Evolutionary conservation across 2,888 invertebrate genomes (phyloP), one percentile per base, ranked within the genome.

Genomic region (Dasysyrphus albostriatus): DNA sequence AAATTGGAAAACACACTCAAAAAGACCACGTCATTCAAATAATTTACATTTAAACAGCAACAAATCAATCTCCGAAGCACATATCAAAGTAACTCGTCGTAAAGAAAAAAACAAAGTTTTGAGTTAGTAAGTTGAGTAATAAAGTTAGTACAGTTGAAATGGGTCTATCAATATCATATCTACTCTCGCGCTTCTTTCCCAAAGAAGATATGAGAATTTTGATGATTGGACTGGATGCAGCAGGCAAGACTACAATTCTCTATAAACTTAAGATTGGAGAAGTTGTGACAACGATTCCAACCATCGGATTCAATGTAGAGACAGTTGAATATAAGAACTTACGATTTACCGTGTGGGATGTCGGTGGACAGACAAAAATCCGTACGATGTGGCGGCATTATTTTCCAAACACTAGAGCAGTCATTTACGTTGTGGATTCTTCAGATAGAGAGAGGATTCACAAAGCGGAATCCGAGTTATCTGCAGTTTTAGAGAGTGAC

Each of bases 221-320:
- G 3, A 91, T 91, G 91, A 88, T 91, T 37, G 91, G 91, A 5
- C 75, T 91, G 9, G 91, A 91, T 88, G 90, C 88, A 19, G 91
- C 91, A 5, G 91, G 91, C n/a, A 91, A 91, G 85, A 91, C 91
- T 0, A 91, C 91, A 16, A 89, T 90, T 24, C 87, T 91, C 9
- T 91, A 90, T 84, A 90, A 91, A 70, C 76, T 91, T 0, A 91
- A 91, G 83, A 74, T 90, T 39, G 91, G 90, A 6, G 89, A 90
- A 65, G 88, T 90, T 4, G 82, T 90, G 2, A 88, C 89, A 19
- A 90, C 90, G 5, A 90, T 91, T 70, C 91, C 91, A 2, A 91
- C 91, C 7, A 90, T 91, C 70, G 91, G 91, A 0, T 91, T 91
- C 19, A 91, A 91, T 88, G 91, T 91, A 0, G 91, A 91, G 75